Base-by-base conservation (phyloP, 2,888 invertebrate species). In the Rotaria macrura region DNA sequence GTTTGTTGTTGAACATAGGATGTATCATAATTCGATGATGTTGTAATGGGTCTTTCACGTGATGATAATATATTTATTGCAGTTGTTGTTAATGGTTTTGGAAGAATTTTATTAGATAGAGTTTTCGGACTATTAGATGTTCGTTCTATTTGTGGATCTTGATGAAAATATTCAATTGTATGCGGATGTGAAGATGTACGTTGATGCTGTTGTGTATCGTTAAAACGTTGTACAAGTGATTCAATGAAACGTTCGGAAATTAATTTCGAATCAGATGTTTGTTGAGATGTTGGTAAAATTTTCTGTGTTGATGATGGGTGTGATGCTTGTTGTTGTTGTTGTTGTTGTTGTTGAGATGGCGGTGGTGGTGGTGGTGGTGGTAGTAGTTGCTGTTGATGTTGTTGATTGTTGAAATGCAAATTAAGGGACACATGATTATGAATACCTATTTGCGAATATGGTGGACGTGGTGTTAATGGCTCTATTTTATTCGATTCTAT, bases 131-230 rank as follows among this genome's bases (percentile, higher is more conserved):
- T 55, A 23, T 34, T 55, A 34, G 52, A 25, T 29, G 54, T 25
- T 49, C 17, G 20, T 52, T 34, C 47, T 29, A 12, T 52, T 29
- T 38, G 20, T 29, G 84, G 25, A 23, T 52, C 54, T 52, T 84
- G 84, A 38, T 52, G 84, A 52, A 38, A 84, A 54, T 84, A 55
- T 84, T 84, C 54, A 38, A 54, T 52, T 1, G 52, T 52, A 38
- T 84, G 84, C 4, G 52, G 84, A 38, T 84, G 84, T 2, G 52
- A 38, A 0, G 52, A 55, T 47, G 52, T 34, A 52, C 55, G 47
- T 52, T 84, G 47, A 29, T 84, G 83, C 43, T 83, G 84, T 84
- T 84, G 84, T 25, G n/a, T 84, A 84, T 84, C 34, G 7, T 84
- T 47, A 84, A 54, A 84, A 38, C 84, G 55, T 43, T 79, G 79